Evolutionary conservation across 2,888 invertebrate genomes (phyloP), one percentile per base, ranked within the genome.

Genomic region (Lithophane semibrunnea): DNA sequence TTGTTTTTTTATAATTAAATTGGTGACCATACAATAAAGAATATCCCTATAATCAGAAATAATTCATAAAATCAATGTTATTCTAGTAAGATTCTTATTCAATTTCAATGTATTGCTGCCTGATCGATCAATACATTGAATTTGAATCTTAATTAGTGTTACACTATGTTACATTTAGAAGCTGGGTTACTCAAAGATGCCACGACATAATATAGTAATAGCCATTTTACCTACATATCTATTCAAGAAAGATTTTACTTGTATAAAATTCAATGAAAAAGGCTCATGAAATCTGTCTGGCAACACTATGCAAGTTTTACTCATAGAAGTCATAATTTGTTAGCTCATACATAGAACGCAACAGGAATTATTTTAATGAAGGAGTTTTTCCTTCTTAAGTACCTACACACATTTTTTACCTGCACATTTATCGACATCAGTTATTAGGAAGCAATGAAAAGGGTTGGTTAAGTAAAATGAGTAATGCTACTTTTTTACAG

Each of bases 321-420:
- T 58, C 64, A 42, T 73, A 60, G 72, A 75, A 77, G 67, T 77
- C 16, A 56, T 67, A 56, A 73, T 77, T 80, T 52, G 66, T 68
- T 69, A 69, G 64, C 42, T 56, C 54, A 65, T 44, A 70, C 58
- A 67, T 44, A 54, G 37, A 64, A 74, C 24, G 42, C 21, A 44
- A 52, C 16, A 44, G 24, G 24, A 68, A 65, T 73, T 29, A 21
- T 54, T 64, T 58, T 37, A 58, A 69, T 75, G 24, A 56, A 69
- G 13, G 29, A 68, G 54, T 71, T 79, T 29, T 56, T 56, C 49
- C 63, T 71, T 37, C 29, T 49, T 61, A 44, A 13, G 0, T 65
- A 47, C n/a, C 44, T 44, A 44, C 52, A 44, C 13, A 56, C 18
- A 52, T n/a, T 61, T 47, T 71, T 64, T 56, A 47, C 37, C 37